Percentiles rank a stretch among this genome's conserved stretches.
Conservation (phyloP, 2,797 vertebrate species). For the Serranus cabrilla region DNA sequence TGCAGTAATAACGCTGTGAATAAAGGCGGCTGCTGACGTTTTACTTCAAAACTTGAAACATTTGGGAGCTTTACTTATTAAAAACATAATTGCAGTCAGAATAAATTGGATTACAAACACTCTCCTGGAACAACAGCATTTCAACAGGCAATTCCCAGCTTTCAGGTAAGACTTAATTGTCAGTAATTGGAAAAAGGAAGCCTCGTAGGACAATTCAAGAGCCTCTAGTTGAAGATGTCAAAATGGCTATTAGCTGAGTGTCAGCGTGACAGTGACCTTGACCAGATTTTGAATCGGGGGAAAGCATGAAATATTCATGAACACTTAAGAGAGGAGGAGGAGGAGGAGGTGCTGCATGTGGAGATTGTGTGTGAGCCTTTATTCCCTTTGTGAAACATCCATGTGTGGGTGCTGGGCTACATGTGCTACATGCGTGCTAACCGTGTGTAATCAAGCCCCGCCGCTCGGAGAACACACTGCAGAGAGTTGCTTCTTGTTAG, state of each 20-base stretch:
- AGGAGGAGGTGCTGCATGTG: constrained; percentile 1
- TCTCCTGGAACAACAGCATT: neutral
- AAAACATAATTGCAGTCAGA: neutral
- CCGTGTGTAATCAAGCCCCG: constrained; percentile 14
- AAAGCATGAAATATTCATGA: constrained; percentile 51
- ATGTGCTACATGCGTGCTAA: neutral
- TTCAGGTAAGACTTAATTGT: constrained; percentile 23
- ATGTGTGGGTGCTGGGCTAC: neutral
- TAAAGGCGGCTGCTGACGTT: no score
- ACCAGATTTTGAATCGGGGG: constrained; percentile 15
- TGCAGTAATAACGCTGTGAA: no score
- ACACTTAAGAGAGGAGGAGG: neutral
- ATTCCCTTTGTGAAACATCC: no score
- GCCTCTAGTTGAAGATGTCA: constrained; percentile 27
- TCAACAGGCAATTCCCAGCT: neutral
- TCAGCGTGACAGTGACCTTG: constrained; percentile 43
- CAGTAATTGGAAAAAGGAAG: constrained; percentile 11
- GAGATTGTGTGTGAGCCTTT: neutral
- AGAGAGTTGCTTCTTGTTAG: constrained; percentile 43
- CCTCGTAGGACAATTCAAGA: constrained; percentile 1
- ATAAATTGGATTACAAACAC: neutral
- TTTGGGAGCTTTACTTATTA: no score
- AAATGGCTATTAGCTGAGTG: constrained; percentile 34
- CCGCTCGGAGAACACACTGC: neutral
- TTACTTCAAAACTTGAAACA: no score